Percentiles rank a stretch among this genome's conserved stretches.
Evolutionary conservation across 2,797 vertebrate species (phyloP).

Genomic region (Coregonus sp.): DNA sequence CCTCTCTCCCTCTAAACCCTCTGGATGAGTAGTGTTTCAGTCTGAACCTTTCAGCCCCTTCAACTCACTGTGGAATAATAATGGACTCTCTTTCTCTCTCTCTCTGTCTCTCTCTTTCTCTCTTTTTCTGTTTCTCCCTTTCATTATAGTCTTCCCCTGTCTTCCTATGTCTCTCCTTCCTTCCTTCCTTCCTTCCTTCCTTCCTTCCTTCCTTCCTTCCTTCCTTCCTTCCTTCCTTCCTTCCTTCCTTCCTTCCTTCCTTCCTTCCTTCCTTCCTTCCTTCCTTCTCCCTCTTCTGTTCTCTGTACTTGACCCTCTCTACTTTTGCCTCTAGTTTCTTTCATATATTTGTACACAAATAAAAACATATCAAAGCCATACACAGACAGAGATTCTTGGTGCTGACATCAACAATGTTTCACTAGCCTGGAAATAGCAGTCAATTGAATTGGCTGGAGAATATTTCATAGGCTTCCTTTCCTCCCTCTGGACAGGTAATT

Average conservation of each 20-base stretch:
- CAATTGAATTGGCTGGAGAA: slow-evolving; percentile 27
- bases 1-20: not conserved
- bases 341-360: not conserved
- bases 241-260: too few relatives aligned
- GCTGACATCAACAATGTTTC: slow-evolving; percentile 11
- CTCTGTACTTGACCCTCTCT: not conserved
- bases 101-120: slow-evolving; percentile 4
- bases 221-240: too few relatives aligned
- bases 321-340: not conserved
- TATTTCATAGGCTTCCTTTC: slow-evolving; percentile 8
- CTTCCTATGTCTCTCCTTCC: not conserved
- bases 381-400: slow-evolving; percentile 1
- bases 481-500: slow-evolving; percentile 27
- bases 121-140: not conserved
- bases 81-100: slow-evolving; percentile 1
- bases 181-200: too few relatives aligned
- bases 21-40: not conserved
- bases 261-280: too few relatives aligned
- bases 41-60: not conserved
- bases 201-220: too few relatives aligned
- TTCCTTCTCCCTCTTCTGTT: not conserved
- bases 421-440: slow-evolving; percentile 13
- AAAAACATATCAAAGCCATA: not conserved
- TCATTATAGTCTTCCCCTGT: not conserved
- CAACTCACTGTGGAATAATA: not conserved